Evolutionary conservation across 1,140 invertebrate genomes (phyloP).

Genomic region (Acromyrmex charruanus): DNA sequence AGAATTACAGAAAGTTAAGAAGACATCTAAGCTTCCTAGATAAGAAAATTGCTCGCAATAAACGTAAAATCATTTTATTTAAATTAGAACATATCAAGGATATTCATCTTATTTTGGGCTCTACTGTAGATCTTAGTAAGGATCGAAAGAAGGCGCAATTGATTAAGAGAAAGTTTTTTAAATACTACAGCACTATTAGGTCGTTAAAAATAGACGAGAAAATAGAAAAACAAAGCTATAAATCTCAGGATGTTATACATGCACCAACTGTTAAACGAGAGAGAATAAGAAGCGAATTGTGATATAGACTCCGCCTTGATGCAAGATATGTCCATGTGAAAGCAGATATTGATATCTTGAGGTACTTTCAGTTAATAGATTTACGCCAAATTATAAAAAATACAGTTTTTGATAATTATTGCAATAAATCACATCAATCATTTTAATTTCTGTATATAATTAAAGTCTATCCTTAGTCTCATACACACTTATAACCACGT

Average conservation of each 20-base stretch:
- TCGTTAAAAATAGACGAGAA: constrained; percentile 53
- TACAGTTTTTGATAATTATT: neutral
- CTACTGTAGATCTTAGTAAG: constrained; percentile 76
- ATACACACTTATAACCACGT: too few relatives aligned
- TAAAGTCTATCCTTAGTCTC: too few relatives aligned
- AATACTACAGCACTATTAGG: constrained; percentile 73
- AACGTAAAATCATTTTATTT: constrained; percentile 76
- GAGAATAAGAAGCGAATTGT: constrained; percentile 78
- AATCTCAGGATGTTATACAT: neutral
- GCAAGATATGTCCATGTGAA: constrained; percentile 25
- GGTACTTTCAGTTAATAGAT: neutral
- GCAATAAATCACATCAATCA: too few relatives aligned
- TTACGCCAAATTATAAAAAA: constrained; percentile 9
- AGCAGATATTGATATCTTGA: neutral
- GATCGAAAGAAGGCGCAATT: constrained; percentile 73
- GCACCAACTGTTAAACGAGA: constrained; percentile 48
- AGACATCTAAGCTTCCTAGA: constrained; percentile 67
- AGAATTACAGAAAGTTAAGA: constrained; percentile 76
- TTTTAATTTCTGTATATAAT: too few relatives aligned
- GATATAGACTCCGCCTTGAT: constrained; percentile 74
- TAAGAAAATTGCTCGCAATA: constrained; percentile 66
- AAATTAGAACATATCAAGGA: constrained; percentile 82
- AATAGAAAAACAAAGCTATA: constrained; percentile 27
- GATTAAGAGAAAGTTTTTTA: constrained; percentile 76
- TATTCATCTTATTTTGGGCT: constrained; percentile 82